phyloP scores from a whole-genome alignment of 2,113 vertebrate genomes.

The Micromys minutus region DNA sequence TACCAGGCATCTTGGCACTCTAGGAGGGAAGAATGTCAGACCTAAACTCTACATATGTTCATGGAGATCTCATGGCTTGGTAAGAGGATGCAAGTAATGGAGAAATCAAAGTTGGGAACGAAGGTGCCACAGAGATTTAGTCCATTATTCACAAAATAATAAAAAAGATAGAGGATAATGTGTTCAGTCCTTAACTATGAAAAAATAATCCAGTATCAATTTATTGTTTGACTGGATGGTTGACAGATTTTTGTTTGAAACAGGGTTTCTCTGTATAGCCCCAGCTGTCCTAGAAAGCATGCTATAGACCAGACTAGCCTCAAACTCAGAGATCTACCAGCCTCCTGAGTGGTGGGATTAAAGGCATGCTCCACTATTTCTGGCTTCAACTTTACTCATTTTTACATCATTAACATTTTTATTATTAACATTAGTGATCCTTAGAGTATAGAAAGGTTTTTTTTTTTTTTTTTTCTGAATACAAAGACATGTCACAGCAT shows the following conservation, averaged over 20 bases:
- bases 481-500: background rate
- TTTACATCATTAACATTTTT: background rate
- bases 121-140: background rate
- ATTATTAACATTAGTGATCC: background rate
- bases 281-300: background rate
- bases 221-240: background rate
- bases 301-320: background rate
- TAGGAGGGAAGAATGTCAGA: background rate
- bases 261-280: background rate
- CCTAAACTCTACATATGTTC: background rate
- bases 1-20: background rate
- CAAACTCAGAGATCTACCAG: background rate
- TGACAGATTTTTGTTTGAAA: background rate
- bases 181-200: background rate
- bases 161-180: background rate
- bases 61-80: background rate
- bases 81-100: background rate
- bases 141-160: background rate
- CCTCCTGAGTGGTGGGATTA: background rate
- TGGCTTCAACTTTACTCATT: background rate
- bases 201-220: background rate
- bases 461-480: conserved; percentile 2
- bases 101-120: background rate
- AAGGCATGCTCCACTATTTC: background rate
- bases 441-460: background rate